Evolutionary conservation across 2,888 invertebrate species (phyloP), one percentile per base, ranked within the genome.

Genomic region (Hedya salicella): DNA sequence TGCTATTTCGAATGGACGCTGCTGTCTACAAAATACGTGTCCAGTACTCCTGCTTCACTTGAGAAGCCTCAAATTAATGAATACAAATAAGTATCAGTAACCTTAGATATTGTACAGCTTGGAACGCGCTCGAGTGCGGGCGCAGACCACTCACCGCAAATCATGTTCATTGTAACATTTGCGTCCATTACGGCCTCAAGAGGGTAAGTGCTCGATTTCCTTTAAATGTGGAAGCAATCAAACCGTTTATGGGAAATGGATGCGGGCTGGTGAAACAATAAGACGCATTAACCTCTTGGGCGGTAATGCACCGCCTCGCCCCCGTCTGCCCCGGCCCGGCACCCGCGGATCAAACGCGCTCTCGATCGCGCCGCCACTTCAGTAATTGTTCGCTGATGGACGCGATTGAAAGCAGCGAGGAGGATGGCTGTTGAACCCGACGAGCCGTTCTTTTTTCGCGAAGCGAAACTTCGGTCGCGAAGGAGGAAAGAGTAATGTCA

Each of bases 341-440:
- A 3, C 32, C 32, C 59, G 49, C 64, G 67, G 65, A 70, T 68
- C 68, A 68, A 60, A 54, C 54, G 44, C 42, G 64, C 64, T 30
- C 64, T 57, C 49, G 63, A 64, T 32, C 25, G 9, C 54, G 50
- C 17, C 36, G 39, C 59, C 66, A 66, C 66, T 62, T 17, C 62
- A 49, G 62, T 66, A 62, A 61, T 66, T 54, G 54, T 61, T 42
- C 54, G 40, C 49, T 44, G 48, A 61, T 62, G 61, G 48, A 32
- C 30, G 19, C 66, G 54, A 59, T 59, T 44, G 52, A n/a, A 46
- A 39, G 17, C 32, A 17, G 48, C 21, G 13, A 39, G 59, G 49
- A 48, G 49, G 52, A 36, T 17, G 3, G 17, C 36, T 30, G 17
- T 13, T 14, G 2, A 14, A 46, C 9, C 25, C 9, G 14, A 17